Evolutionary conservation across 1,140 invertebrate species (phyloP), one percentile per base, ranked within the genome.

Genomic region (Leptinotarsa undecemlineata): DNA sequence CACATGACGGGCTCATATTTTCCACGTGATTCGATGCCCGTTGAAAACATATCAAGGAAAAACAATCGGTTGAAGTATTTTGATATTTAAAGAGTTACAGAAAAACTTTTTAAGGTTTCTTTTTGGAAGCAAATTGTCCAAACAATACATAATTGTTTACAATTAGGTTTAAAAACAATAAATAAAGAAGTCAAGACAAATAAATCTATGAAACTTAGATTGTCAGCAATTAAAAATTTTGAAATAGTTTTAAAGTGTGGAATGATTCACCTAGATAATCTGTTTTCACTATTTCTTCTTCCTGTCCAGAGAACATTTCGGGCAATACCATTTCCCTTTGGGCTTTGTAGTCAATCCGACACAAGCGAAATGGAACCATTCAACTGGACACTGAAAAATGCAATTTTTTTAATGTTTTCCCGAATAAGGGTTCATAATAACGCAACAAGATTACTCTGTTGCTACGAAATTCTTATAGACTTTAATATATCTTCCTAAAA

Each of bases 281-380:
- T 1, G 48, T 19, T 23, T 21, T 42, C 15, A 66, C 42, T 90
- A 95, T 86, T 95, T 95, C 82, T 95, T 95, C 84, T 96, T 96
- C 68, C 93, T 87, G 84, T 95, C 93, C 80, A 93, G 92, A 51
- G 91, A 91, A 87, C 96, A 98, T 84, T 96, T 96, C 47, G 96
- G 96, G 88, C 98, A 99, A 85, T 93, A 99, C 97, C 98, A 99
- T 87, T 98, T 98, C 14, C 97, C 98, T 89, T 99, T 99, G 0
- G 98, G 98, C 85, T 98, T 99, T n/a, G 93, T 95, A 68, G 93
- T 97, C 33, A 99, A 89, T 48, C 95, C 95, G 76, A 99, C 98
- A 87, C 98, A 99, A 4, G 95, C 95, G 88, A 99, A 99, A 86
- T 99, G 80, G 87, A 99, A 99, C 98, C 98, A 99, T 86, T 99